A percentile compares a stretch with the other conserved stretches of the same genome.
Evolutionary conservation across 1,140 invertebrate genomes (phyloP).

Genomic region (Drosophila equinoxialis): DNA sequence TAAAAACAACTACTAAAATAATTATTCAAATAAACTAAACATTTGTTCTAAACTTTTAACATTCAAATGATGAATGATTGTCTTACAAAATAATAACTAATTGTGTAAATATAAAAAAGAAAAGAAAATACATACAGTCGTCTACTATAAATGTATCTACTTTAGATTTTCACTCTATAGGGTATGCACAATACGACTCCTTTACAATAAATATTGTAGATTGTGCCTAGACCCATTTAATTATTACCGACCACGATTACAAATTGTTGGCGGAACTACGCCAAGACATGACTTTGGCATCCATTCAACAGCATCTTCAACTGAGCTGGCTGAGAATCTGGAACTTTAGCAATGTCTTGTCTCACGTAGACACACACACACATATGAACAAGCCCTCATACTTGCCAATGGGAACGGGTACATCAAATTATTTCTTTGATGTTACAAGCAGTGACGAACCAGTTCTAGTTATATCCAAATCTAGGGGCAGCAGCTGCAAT

Average conservation of each 20-base stretch:
- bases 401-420: not conserved
- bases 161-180: not conserved
- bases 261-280: conserved; percentile 16
- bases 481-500: conserved; percentile 7
- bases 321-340: not conserved
- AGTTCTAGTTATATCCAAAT: not conserved
- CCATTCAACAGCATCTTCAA: not conserved
- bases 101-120: too few species aligned
- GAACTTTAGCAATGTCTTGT: not conserved
- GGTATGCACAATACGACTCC: not conserved
- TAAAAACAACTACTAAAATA: too few species aligned
- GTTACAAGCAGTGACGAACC: conserved; percentile 8
- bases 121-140: too few species aligned
- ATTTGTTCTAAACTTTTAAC: too few species aligned
- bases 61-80: too few species aligned
- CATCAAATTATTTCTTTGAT: not conserved
- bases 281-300: conserved; percentile 8
- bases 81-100: too few species aligned
- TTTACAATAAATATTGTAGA: not conserved
- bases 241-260: not conserved
- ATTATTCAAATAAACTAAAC: too few species aligned
- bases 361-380: conserved; percentile 5
- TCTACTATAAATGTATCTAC: not conserved
- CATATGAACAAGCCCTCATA: not conserved
- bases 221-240: not conserved